Base-by-base conservation (phyloP, 2,888 invertebrate species). In the Tholera decimalis region DNA sequence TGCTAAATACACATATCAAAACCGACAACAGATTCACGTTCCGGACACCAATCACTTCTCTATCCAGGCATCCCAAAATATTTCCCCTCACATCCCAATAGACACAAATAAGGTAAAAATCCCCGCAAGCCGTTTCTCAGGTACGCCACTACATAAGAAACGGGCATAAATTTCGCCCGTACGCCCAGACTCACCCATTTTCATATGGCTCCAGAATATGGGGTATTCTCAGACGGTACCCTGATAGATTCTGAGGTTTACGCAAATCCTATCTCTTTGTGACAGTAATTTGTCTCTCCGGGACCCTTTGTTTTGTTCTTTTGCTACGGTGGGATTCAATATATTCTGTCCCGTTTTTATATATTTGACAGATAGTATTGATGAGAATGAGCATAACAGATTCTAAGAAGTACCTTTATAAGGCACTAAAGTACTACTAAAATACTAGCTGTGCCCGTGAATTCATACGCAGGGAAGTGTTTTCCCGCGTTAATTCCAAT, bases 241-340 rank as follows among this genome's bases (percentile, higher is more conserved):
- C 73, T 82, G 83, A 85, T 85, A 80, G 82, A 85, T 86, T 81
- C 76, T 80, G 81, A 77, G 85, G 82, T 80, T 82, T 76, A 83
- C 76, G 77, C 73, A 80, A 84, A 80, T 75, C 82, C 77, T 77
- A 80, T 81, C 74, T 80, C 62, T 77, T 75, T 80, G 78, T 68
- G 81, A 79, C 80, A 79, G 82, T 85, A 85, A 85, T 87, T 84
- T 82, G 82, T 86, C 82, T 83, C 79, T 13, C 49, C 33, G 80
- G 79, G 78, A 74, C 80, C 78, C 80, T 81, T 83, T 86, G 84
- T 87, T 83, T 82, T 77, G 72, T 77, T 73, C 77, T 73, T 77
- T 79, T 79, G 55, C 28, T 60, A 50, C 44, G 46, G 28, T 69
- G 61, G 66, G 53, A 61, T 80, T 47, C 59, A 62, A 79, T 79